Base-by-base conservation (phyloP, 2,113 vertebrate species). In the Melanotaenia duboulayi region DNA sequence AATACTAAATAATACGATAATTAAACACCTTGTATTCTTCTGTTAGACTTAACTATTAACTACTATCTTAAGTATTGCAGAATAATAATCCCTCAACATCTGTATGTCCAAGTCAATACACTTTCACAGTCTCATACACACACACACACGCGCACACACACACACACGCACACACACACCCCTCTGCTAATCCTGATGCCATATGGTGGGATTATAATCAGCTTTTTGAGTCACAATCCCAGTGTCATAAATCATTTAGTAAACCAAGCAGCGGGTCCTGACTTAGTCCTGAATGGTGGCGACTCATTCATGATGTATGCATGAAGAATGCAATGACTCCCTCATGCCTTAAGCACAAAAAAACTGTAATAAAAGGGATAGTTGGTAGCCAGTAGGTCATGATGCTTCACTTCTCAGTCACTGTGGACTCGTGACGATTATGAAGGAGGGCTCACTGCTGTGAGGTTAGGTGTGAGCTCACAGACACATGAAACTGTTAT, bases 141-240 rank as follows among this genome's bases (percentile, higher is more conserved):
- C 57, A 71, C 28, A n/a, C n/a, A n/a, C n/a, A n/a, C n/a, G n/a
- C n/a, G n/a, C n/a, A n/a, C n/a, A n/a, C 72, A 55, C 66, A n/a
- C n/a, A n/a, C n/a, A n/a, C n/a, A n/a, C n/a, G n/a, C n/a, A n/a
- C n/a, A n/a, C 72, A 55, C 66, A 14, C 2, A 71, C 56, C 50
- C 50, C 65, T 74, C 62, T 39, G 79, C 44, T 58, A 74, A 88
- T 83, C 78, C 83, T 55, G 65, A 71, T 73, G 62, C 71, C 73
- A 74, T 73, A 86, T 58, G 37, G 74, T 35, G 32, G 32, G 32
- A 35, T 70, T 76, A 78, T 50, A 83, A 86, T 80, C 83, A 80
- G 72, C 54, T 70, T 65, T 28, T 3, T 23, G 70, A 69, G 70
- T 50, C 49, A 62, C 56, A 35, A 71, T 74, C 71, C 61, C 44